Evolutionary conservation across 2,113 vertebrate genomes (phyloP), one percentile per base, ranked within the genome.

Genomic region (Prunella himalayana): DNA sequence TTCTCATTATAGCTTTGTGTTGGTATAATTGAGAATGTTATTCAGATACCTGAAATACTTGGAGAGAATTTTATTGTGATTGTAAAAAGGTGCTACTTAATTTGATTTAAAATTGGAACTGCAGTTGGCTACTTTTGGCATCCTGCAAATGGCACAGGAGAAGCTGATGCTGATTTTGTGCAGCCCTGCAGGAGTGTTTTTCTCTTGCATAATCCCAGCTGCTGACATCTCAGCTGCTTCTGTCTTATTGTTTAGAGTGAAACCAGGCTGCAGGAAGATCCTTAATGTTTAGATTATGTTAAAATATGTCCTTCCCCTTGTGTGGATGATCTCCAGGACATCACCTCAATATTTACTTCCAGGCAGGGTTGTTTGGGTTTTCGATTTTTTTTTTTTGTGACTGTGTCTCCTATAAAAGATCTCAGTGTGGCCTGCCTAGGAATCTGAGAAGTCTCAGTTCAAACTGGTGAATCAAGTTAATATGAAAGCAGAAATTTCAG

Each of bases 81-180:
- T 90, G 35, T 86, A 86, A 94, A 91, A 95, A 77, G 44, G n/a
- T 83, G 50, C 22, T 88, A 77, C 79, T 94, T 97, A 94, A 93
- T 96, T 94, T 95, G 56, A 86, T 93, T 93, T 92, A 86, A 91
- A 92, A 88, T 88, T 83, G 56, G 68, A 88, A 59, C 8, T 28
- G 42, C 18, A 61, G 42, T 73, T 88, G 63, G 35, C 59, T 90
- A 23, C 37, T 80, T 91, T 18, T 77, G 54, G 42, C n/a, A 2
- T 63, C 59, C 71, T 70, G 44, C 11, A 88, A 88, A 66, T 27
- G 68, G 16, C 23, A 71, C 3, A 49, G 33, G 11, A 77, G 42
- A 7, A 13, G 33, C 63, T 72, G 78, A 61, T 0, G 2, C 16
- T 70, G 51, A 31, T 44, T 84, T 73, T 89, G 24, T 44, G 8